Base-by-base conservation (phyloP, 2,797 vertebrate species). In the Acipenser transmontanus region DNA sequence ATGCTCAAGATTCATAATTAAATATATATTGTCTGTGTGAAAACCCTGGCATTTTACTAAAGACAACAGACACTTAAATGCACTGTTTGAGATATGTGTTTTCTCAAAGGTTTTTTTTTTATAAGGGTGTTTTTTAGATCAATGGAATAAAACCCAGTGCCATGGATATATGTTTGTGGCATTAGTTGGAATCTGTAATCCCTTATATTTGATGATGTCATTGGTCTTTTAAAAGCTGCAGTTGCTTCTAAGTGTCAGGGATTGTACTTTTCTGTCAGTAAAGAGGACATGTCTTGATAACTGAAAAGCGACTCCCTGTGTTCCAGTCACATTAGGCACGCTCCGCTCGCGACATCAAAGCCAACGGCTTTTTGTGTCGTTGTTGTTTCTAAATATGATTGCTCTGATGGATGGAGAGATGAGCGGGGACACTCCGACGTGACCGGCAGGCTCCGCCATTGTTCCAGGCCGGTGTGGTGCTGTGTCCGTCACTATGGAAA, bases 401-500 rank as follows among this genome's bases (percentile, higher is more conserved):
- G 82, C 77, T 66, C 81, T 86, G 85, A 87, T 75, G 84, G 80
- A 83, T 86, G 69, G 69, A 70, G 80, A 73, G 80, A 79, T 76
- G 76, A 76, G 77, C 70, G 72, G 77, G 66, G 73, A 71, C 80
- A 76, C 82, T 79, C 80, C 79, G 81, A 81, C 76, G 77, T 75
- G 78, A 85, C 83, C 81, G 84, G 84, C 84, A 77, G 89, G 77
- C 85, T 85, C 76, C 50, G 68, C 84, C 71, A 91, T 93, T 93
- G 91, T 93, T 83, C 83, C 73, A 8, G 71, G 68, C 81, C 86
- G 85, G 89, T 88, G 86, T 90, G 91, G 85, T 81, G 85, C 87
- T 76, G 89, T 93, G 91, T 92, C 89, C 91, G 92, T 94, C 90
- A 85, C 92, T 92, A 92, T 93, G 92, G 92, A 91, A 89, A 89